phyloP scores from a whole-genome alignment of 1,140 invertebrate species.

The Neotoxoptera formosana region DNA sequence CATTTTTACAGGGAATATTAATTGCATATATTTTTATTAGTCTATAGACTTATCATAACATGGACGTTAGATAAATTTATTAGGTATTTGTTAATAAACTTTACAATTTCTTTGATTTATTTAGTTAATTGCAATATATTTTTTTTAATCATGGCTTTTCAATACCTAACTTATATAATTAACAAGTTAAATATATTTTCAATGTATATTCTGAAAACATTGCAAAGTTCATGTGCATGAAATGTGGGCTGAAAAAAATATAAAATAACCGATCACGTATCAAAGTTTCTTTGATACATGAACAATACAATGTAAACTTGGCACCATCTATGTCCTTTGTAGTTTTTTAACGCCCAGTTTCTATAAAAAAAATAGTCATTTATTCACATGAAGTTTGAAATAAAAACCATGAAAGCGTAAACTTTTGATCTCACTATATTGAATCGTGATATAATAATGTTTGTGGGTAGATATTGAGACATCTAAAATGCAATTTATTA shows the following conservation, averaged over 20 bases:
- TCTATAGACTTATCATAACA: background rate
- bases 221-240: background rate
- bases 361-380: conserved; percentile 11
- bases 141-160: background rate
- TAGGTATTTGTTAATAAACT: background rate
- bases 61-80: background rate
- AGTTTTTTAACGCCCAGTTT: background rate
- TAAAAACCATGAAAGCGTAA: background rate
- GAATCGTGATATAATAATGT: background rate
- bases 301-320: conserved; percentile 32
- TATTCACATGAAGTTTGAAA: conserved; percentile 20
- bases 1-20: background rate
- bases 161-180: background rate
- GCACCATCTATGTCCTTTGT: conserved; percentile 22
- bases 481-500: background rate
- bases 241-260: background rate
- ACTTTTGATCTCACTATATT: background rate
- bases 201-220: background rate
- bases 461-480: background rate
- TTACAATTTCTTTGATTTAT: background rate
- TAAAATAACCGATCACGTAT: conserved; percentile 27
- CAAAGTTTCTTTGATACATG: conserved; percentile 3
- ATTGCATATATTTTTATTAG: background rate
- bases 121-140: background rate
- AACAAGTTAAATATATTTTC: background rate